These are phyloP conservation scores for Nemopilema nomurai DNA, from an alignment of 30 jellyfish, hydroid and myxozoan genomes.

Conservation along the genomic window DNA sequence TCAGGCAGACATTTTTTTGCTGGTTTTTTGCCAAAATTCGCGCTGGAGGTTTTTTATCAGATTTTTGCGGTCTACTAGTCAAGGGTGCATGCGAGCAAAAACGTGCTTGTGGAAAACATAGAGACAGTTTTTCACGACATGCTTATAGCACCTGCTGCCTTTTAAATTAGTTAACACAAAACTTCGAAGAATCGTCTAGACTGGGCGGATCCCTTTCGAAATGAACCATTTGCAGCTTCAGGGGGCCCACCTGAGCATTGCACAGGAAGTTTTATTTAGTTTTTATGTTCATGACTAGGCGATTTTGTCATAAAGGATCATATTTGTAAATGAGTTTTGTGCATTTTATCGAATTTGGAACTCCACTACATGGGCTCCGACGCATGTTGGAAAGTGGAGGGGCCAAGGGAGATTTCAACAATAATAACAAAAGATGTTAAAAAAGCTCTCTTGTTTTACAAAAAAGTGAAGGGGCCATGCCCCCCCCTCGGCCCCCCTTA, in stretches of 20 bases:
- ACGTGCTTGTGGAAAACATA: not conserved
- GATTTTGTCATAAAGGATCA: not conserved
- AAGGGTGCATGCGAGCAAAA: not conserved
- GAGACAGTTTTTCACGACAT: not conserved
- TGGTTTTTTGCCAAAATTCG: not conserved
- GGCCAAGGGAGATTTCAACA: no score
- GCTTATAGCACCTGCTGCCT: not conserved
- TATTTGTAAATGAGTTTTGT: no score
- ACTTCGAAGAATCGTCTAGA: not conserved
- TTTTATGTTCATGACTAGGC: not conserved
- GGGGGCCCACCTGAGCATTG: not conserved
- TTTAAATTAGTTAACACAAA: not conserved
- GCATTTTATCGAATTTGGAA: no score
- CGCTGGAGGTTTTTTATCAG: not conserved
- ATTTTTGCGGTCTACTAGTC: not conserved
- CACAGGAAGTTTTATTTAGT: not conserved
- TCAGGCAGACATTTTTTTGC: not conserved
- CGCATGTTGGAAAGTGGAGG: no score
- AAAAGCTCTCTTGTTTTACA: no score
- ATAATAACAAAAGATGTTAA: no score
- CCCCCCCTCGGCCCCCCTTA: no score
- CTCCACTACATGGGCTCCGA: no score
- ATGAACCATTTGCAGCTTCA: not conserved
- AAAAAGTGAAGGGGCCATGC: no score
- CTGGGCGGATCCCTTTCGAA: not conserved